Conservation (phyloP, 2,797 vertebrate species). For the Anguilla obscura region DNA sequence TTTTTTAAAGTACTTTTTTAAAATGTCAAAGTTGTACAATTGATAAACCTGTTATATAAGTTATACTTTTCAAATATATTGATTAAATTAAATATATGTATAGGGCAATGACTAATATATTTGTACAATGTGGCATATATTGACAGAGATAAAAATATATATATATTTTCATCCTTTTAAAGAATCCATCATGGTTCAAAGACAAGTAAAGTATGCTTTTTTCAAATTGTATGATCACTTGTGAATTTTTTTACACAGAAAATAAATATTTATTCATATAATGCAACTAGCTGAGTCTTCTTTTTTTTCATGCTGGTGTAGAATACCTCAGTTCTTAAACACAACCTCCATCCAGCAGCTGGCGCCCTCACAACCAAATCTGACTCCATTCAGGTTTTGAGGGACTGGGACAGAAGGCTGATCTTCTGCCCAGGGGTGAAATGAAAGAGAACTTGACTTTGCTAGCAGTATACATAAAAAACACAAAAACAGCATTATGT, state of each 20-base stretch:
- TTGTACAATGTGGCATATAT: background rate
- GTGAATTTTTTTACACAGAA: conserved; percentile 6
- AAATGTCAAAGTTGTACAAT: background rate
- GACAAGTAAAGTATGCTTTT: conserved; percentile 15
- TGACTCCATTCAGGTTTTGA: background rate
- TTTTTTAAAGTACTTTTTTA: background rate
- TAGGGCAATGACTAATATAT: background rate
- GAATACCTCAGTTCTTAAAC: background rate
- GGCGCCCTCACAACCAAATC: background rate
- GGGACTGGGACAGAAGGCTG: background rate
- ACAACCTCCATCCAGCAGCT: conserved; percentile 16
- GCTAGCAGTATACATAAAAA: background rate
- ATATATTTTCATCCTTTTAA: background rate
- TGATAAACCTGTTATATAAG: background rate
- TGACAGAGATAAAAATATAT: background rate
- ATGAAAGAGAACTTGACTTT: background rate
- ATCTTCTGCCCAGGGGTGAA: background rate
- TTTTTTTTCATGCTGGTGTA: conserved; percentile 20
- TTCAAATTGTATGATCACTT: conserved; percentile 9
- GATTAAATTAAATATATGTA: background rate
- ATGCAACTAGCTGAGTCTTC: conserved; percentile 17
- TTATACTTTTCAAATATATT: background rate
- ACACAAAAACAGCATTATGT: background rate
- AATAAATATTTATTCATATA: conserved; percentile 18
- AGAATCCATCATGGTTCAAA: background rate